phyloP scores from a whole-genome alignment of 2,797 vertebrate species.

The Pogonophryne albipinna region DNA sequence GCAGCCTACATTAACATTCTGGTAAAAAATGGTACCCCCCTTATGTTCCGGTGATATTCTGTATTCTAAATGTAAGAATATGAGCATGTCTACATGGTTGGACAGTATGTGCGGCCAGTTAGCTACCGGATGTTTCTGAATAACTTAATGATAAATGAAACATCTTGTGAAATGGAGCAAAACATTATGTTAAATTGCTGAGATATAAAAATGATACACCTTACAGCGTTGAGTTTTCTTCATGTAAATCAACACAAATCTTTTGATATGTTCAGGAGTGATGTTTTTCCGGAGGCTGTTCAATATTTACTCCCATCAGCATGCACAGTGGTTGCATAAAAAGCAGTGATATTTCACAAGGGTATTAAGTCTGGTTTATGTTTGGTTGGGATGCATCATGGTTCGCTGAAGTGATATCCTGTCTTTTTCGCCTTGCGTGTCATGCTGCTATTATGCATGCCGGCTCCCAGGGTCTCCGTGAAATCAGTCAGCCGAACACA shows the following conservation, averaged over 20 bases:
- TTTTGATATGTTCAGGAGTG: conserved; percentile 30
- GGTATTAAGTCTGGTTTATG: conserved; percentile 43
- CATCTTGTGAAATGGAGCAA: conserved; percentile 22
- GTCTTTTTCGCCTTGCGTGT: conserved; percentile 40
- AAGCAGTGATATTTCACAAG: conserved; percentile 51
- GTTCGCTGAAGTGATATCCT: conserved; percentile 43
- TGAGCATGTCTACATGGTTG: not conserved
- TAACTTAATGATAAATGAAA: conserved; percentile 22
- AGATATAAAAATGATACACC: conserved; percentile 26
- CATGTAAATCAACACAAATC: conserved; percentile 49
- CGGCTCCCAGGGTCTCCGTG: conserved; percentile 42
- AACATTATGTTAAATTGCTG: conserved; percentile 19
- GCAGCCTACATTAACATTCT: not conserved
- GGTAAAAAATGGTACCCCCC: not conserved
- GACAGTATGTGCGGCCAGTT: not conserved
- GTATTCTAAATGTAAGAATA: not conserved
- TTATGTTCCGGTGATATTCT: not conserved
- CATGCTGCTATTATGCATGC: conserved; percentile 57
- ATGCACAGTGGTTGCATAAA: conserved; percentile 29
- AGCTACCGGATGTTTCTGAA: conserved; percentile 2
- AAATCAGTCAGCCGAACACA: conserved; percentile 57
- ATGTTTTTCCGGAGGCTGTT: conserved; percentile 37
- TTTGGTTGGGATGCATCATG: conserved; percentile 34
- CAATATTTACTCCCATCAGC: conserved; percentile 55
- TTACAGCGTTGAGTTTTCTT: conserved; percentile 8